A percentile compares a stretch with the other conserved stretches of the same genome.
These are phyloP conservation scores for Oreortyx pictus DNA, from an alignment of 2,797 vertebrate genomes.

Conservation along the genomic window DNA sequence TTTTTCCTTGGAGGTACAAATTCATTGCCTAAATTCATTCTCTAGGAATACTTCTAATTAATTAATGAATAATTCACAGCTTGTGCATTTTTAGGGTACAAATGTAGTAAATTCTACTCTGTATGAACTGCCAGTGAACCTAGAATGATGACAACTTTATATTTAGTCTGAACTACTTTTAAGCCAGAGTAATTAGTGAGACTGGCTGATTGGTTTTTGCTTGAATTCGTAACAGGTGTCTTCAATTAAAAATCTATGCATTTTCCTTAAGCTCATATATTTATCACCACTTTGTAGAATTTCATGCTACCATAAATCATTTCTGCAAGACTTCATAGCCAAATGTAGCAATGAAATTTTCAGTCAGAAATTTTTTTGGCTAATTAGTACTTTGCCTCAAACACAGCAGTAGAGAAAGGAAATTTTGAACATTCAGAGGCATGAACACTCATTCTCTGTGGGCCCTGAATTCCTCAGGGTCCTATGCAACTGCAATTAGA, in stretches of 20 bases:
- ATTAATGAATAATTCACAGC: conserved; percentile 46
- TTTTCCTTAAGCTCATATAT: conserved; percentile 22
- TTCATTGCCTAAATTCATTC: conserved; percentile 13
- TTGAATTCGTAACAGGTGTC: conserved; percentile 17
- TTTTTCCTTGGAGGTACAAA: not conserved
- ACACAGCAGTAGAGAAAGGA: not conserved
- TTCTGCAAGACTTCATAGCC: not conserved
- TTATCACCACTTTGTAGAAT: not conserved
- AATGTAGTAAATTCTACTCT: conserved; percentile 25
- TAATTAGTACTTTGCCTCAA: conserved; percentile 26
- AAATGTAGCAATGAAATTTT: not conserved
- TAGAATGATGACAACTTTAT: conserved; percentile 1
- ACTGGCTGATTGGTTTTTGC: conserved; percentile 18
- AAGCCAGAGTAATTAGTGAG: conserved; percentile 41
- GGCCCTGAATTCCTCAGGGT: not conserved
- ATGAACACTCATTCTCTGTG: not conserved
- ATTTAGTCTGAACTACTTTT: conserved; percentile 30
- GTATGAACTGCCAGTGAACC: conserved; percentile 3
- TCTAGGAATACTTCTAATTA: conserved; percentile 41
- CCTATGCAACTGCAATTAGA: not conserved
- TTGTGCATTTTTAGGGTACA: not conserved
- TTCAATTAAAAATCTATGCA: not conserved
- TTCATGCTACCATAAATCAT: not conserved
- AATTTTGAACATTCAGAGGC: not conserved
- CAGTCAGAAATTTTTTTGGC: not conserved